Evolutionary conservation across 1,140 invertebrate genomes (phyloP).

Genomic region (Drosophila navojoa): DNA sequence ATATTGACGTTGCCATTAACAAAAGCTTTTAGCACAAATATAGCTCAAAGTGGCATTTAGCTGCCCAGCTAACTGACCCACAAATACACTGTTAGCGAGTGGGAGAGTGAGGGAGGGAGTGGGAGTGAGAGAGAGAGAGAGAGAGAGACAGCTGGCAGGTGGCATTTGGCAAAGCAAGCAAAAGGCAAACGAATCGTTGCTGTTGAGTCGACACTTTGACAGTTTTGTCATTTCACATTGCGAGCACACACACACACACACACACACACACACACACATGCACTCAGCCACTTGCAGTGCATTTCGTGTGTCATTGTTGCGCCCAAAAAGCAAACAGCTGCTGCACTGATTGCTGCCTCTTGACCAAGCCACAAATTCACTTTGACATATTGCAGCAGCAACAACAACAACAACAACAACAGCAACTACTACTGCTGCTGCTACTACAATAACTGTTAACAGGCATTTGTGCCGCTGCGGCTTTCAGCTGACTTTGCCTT

Average conservation of each 20-base stretch:
- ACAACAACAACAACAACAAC: background rate
- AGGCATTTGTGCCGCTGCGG: constrained; percentile 57
- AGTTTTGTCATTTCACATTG: constrained; percentile 69
- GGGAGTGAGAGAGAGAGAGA: background rate
- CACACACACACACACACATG: too few relatives aligned
- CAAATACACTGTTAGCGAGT: background rate
- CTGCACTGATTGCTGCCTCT: constrained; percentile 8
- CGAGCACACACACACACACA: constrained; percentile 1
- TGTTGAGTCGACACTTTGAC: constrained; percentile 63
- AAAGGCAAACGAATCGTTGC: constrained; percentile 39
- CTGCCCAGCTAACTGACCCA: constrained; percentile 18
- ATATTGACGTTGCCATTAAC: constrained; percentile 76
- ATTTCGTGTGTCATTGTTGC: constrained; percentile 71
- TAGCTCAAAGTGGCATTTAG: constrained; percentile 54
- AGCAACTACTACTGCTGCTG: constrained; percentile 8
- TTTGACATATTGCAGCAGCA: constrained; percentile 28
- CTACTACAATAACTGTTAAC: constrained; percentile 50
- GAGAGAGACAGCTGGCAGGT: constrained; percentile 11
- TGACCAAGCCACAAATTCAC: constrained; percentile 34
- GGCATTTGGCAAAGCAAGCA: constrained; percentile 26
- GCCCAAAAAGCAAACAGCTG: constrained; percentile 10
- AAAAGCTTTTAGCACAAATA: constrained; percentile 77
- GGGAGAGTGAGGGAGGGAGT: background rate
- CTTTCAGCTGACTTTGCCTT: constrained; percentile 72
- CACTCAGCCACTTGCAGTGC: constrained; percentile 27